phyloP scores from a whole-genome alignment of 2,113 vertebrate genomes.

The Carollia perspicillata region DNA sequence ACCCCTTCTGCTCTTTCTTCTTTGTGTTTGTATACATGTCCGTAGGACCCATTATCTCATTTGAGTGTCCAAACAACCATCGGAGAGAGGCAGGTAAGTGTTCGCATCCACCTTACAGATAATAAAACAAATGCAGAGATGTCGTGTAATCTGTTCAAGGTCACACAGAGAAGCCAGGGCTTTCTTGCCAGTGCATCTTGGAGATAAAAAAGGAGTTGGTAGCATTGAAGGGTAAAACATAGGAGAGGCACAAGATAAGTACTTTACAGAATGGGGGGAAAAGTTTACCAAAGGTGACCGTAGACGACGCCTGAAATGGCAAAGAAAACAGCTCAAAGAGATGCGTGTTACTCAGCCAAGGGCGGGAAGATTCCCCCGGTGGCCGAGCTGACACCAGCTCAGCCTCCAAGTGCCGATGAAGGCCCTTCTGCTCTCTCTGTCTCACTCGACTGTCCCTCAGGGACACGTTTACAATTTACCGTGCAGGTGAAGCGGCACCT shows the following conservation, averaged over 20 bases:
- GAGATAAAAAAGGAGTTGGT: neutral
- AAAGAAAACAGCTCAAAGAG: neutral
- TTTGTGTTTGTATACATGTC: neutral
- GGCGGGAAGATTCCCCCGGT: neutral
- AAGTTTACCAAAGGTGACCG: neutral
- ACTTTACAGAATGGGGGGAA: neutral
- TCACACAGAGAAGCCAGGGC: neutral
- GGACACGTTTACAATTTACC: neutral
- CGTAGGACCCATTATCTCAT: neutral
- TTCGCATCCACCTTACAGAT: neutral
- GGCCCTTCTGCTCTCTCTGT: neutral
- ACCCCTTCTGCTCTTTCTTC: neutral
- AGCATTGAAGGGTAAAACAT: neutral
- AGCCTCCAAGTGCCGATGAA: neutral
- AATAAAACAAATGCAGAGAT: neutral
- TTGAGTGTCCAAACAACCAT: neutral
- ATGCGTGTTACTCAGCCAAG: neutral
- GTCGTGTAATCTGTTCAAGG: neutral
- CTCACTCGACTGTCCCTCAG: neutral
- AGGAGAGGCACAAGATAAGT: neutral
- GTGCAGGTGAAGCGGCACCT: neutral
- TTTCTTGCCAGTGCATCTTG: neutral
- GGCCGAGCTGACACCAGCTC: neutral
- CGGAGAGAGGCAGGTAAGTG: neutral
- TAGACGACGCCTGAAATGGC: neutral